Evolutionary conservation across 2,888 invertebrate species (phyloP).

Genomic region (Orthonevra nobilis): DNA sequence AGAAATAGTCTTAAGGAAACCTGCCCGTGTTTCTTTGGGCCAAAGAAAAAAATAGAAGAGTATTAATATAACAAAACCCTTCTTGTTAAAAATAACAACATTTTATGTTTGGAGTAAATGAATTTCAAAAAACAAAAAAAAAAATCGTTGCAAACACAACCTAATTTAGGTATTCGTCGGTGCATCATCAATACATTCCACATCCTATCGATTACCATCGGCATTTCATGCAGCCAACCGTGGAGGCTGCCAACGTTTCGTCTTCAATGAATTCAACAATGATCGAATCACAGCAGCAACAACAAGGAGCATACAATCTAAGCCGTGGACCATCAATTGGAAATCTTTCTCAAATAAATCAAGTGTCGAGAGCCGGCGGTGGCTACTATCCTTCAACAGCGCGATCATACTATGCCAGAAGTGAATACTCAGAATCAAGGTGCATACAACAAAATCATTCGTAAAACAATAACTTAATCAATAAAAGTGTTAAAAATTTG

Average conservation of each 20-base stretch:
- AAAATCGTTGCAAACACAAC: conserved; percentile 59
- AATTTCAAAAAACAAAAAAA: conserved; percentile 32
- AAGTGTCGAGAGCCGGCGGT: conserved; percentile 29
- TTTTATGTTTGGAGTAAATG: conserved; percentile 9
- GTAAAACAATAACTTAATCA: conserved; percentile 15
- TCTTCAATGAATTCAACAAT: conserved; percentile 55
- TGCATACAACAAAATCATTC: conserved; percentile 72
- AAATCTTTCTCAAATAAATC: conserved; percentile 74
- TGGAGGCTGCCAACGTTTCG: conserved; percentile 36
- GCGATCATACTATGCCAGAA: conserved; percentile 75
- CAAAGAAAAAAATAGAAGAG: conserved; percentile 8
- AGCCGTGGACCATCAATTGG: conserved; percentile 72
- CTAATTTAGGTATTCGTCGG: conserved; percentile 77
- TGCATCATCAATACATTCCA: conserved; percentile 78
- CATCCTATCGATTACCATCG: conserved; percentile 79
- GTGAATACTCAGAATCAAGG: conserved; percentile 77
- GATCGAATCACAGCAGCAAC: conserved; percentile 72
- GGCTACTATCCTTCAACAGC: conserved; percentile 71
- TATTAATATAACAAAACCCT: conserved; percentile 2
- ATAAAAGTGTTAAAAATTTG: not conserved
- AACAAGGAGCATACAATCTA: conserved; percentile 54
- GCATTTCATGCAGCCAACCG: conserved; percentile 73
- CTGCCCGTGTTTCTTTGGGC: conserved; percentile 3
- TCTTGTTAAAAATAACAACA: not conserved
- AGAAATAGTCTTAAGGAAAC: conserved; percentile 10